Percentiles rank a stretch among this genome's conserved stretches.
phyloP scores from a whole-genome alignment of 2,797 vertebrate species.

The Picus viridis region DNA sequence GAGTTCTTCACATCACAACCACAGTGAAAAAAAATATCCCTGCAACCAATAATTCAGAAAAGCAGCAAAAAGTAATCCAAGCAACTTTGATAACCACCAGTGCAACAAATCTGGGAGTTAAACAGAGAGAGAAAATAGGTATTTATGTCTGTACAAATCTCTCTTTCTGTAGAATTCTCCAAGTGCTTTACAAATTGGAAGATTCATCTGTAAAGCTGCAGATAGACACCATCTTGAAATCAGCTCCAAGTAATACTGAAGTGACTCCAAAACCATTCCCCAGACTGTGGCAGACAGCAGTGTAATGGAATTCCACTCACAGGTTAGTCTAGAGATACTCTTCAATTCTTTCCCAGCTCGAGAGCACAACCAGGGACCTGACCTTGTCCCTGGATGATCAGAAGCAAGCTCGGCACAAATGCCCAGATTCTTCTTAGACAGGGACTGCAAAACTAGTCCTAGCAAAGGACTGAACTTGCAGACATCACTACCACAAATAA shows the following conservation, averaged over 20 bases:
- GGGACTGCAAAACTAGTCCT: neutral
- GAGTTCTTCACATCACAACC: neutral
- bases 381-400: neutral
- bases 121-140: neutral
- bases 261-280: neutral
- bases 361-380: neutral
- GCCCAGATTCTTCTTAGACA: neutral
- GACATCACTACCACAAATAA: neutral
- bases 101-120: neutral
- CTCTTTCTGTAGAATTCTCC: neutral
- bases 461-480: neutral
- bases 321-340: neutral
- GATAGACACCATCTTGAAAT: neutral
- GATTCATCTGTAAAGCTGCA: neutral
- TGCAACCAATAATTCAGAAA: neutral
- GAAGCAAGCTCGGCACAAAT: neutral
- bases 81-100: neutral
- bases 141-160: neutral
- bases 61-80: neutral
- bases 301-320: neutral
- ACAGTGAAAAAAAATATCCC: neutral
- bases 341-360: neutral
- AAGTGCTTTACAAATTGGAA: neutral
- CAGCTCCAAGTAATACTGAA: neutral
- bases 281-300: neutral